Conservation (phyloP, 2,888 invertebrate species). For the Ceraclea dissimilis region DNA sequence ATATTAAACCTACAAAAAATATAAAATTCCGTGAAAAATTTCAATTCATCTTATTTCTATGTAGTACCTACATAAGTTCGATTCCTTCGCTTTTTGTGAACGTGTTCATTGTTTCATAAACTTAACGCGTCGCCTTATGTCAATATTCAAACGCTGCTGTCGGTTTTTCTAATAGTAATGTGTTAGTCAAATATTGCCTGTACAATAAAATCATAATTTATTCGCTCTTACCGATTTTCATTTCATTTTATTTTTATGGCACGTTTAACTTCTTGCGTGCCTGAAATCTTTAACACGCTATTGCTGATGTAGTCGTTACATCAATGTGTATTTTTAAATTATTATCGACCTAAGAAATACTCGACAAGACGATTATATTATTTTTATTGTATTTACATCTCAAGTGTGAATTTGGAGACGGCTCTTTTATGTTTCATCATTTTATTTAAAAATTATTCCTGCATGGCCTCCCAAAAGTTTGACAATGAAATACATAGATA, state of each 20-base stretch:
- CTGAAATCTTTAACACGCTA: constrained; percentile 14
- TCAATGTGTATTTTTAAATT: constrained; percentile 5
- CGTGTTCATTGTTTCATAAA: background rate
- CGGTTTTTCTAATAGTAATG: background rate
- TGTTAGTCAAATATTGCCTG: background rate
- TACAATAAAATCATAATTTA: background rate
- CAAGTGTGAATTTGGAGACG: too few relatives aligned
- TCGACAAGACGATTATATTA: too few relatives aligned
- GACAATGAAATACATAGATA: too few relatives aligned
- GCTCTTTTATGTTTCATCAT: too few relatives aligned
- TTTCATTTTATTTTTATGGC: constrained; percentile 8
- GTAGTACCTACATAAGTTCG: too few relatives aligned
- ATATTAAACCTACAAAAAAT: too few relatives aligned
- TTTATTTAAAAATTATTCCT: too few relatives aligned
- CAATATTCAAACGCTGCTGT: background rate
- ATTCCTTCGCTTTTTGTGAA: too few relatives aligned
- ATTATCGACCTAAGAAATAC: background rate
- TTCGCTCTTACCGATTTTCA: background rate
- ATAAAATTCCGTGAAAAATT: too few relatives aligned
- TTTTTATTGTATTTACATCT: too few relatives aligned
- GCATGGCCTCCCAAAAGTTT: too few relatives aligned
- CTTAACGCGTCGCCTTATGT: background rate
- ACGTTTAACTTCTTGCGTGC: constrained; percentile 15
- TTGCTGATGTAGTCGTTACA: constrained; percentile 12
- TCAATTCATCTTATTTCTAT: too few relatives aligned